Conservation (phyloP, 2,888 invertebrate species). For the Polietes domitor region DNA sequence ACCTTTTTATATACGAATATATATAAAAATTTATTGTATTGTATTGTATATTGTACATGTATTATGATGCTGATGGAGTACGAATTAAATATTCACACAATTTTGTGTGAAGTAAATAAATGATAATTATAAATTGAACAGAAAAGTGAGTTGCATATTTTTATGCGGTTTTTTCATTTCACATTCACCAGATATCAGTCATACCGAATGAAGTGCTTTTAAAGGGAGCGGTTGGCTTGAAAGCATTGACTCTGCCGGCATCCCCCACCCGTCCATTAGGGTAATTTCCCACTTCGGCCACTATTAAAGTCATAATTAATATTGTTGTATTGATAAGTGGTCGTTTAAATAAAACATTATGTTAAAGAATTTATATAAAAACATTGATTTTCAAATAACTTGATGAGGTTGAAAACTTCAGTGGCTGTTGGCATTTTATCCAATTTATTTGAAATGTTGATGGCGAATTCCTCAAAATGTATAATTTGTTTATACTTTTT, state of each 20-base stretch:
- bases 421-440: not conserved
- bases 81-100: constrained; percentile 39
- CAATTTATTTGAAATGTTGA: not conserved
- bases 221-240: not conserved
- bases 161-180: constrained; percentile 8
- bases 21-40: constrained; percentile 17
- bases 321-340: constrained; percentile 33
- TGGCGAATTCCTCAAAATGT: not conserved
- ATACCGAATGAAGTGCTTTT: constrained; percentile 8
- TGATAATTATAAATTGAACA: constrained; percentile 48
- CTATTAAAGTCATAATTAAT: constrained; percentile 26
- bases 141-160: constrained; percentile 35
- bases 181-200: not conserved
- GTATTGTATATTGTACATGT: constrained; percentile 37
- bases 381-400: constrained; percentile 8
- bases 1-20: constrained; percentile 11
- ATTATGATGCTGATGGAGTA: constrained; percentile 23
- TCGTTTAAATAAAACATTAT: constrained; percentile 19
- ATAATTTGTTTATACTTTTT: too few species aligned
- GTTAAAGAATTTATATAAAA: not conserved
- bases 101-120: constrained; percentile 53
- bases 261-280: constrained; percentile 19
- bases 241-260: not conserved
- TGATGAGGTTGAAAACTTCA: constrained; percentile 11
- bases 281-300: not conserved